These are phyloP conservation scores for Plagiodera versicolora DNA, from an alignment of 2,888 invertebrate species.

Conservation along the genomic window DNA sequence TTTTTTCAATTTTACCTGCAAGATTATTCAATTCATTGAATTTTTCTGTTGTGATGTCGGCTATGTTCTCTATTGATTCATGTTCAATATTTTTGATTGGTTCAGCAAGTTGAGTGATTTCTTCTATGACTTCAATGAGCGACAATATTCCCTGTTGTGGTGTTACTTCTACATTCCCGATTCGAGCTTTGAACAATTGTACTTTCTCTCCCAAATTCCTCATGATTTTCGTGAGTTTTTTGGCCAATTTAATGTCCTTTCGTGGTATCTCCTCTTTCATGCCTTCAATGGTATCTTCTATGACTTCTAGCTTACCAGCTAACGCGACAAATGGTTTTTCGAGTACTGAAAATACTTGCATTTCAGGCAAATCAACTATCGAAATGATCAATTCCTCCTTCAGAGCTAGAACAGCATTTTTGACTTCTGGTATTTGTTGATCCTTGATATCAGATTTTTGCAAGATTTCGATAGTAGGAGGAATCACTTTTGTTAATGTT, in stretches of 20 bases:
- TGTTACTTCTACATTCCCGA: slow-evolving; percentile 15
- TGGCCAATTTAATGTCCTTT: not conserved
- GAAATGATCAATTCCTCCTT: slow-evolving; percentile 17
- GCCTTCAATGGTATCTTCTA: not conserved
- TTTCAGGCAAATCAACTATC: slow-evolving; percentile 2
- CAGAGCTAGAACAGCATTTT: slow-evolving; percentile 12
- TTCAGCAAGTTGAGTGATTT: slow-evolving; percentile 9
- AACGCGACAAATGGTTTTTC: slow-evolving; percentile 19
- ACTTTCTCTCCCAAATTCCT: not conserved
- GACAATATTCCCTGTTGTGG: slow-evolving; percentile 29
- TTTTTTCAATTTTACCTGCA: slow-evolving; percentile 23
- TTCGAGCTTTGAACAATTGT: not conserved
- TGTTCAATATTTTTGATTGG: slow-evolving; percentile 12
- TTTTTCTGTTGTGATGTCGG: slow-evolving; percentile 15
- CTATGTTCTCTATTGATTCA: not conserved
- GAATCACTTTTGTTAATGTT: no score
- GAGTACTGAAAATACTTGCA: slow-evolving; percentile 10
- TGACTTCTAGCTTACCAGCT: slow-evolving; percentile 5
- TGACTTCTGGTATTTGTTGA: slow-evolving; percentile 24
- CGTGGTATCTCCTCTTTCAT: not conserved
- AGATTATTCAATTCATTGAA: not conserved
- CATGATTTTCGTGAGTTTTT: not conserved
- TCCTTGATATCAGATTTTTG: slow-evolving; percentile 15
- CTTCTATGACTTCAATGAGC: slow-evolving; percentile 22
- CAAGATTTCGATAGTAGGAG: no score